phyloP scores from a whole-genome alignment of 2,888 invertebrate genomes.

The Thereva nobilitata region DNA sequence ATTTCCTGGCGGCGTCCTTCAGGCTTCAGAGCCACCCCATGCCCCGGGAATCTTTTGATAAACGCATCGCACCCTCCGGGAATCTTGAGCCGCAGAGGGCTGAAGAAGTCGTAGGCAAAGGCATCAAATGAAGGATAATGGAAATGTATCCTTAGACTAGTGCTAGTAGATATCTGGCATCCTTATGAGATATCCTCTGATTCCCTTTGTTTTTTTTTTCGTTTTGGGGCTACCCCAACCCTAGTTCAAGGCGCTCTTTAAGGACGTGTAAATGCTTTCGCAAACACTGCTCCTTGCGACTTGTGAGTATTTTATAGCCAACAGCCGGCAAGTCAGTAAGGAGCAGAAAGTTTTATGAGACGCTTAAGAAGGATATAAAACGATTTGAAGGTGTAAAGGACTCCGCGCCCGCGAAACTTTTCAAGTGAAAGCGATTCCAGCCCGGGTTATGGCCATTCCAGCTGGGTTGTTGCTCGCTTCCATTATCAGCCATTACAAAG shows the following conservation, averaged over 20 bases:
- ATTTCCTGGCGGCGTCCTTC: constrained; percentile 42
- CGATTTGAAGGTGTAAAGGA: constrained; percentile 19
- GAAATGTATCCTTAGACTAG: constrained; percentile 18
- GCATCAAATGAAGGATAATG: constrained; percentile 37
- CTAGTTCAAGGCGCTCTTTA: constrained; percentile 7
- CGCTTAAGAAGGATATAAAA: constrained; percentile 28
- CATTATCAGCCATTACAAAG: too few relatives aligned
- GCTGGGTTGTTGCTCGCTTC: too few relatives aligned
- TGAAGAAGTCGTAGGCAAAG: constrained; percentile 27
- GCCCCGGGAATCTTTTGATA: constrained; percentile 6
- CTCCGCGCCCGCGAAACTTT: constrained; percentile 8
- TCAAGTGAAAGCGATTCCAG: constrained; percentile 9
- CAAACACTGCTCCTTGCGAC: constrained; percentile 19
- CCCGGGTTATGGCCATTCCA: too few relatives aligned
- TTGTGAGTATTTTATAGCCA: constrained; percentile 11
- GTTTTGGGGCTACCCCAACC: background rate
- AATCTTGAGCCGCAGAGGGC: constrained; percentile 11
- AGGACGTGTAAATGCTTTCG: constrained; percentile 41
- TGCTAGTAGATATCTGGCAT: constrained; percentile 1
- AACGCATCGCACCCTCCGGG: constrained; percentile 21
- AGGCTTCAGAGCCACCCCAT: constrained; percentile 23
- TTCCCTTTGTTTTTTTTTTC: constrained; percentile 7
- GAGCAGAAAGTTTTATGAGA: constrained; percentile 31
- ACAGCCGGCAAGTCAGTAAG: constrained; percentile 15
- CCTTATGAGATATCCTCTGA: constrained; percentile 23